Evolutionary conservation across 2,797 vertebrate genomes (phyloP).

Genomic region (Sebastes hubbsi): DNA sequence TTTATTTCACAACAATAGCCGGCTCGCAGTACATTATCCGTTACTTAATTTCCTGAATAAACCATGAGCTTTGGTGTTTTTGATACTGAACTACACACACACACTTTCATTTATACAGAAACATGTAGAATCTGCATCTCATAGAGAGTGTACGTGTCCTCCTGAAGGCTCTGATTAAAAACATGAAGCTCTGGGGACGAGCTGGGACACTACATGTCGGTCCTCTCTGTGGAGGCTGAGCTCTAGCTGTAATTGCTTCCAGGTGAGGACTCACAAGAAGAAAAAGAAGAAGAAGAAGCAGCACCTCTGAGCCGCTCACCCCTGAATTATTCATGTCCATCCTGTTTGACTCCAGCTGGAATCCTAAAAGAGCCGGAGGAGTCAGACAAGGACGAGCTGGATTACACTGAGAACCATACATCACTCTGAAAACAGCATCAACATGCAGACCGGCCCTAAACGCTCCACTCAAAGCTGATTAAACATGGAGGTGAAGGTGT

Average conservation of each 20-base stretch:
- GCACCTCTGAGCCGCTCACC: conserved; percentile 24
- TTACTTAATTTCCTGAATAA: neutral
- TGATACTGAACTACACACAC: neutral
- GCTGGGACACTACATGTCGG: conserved; percentile 20
- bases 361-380: conserved; percentile 45
- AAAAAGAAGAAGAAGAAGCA: neutral
- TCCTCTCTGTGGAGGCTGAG: conserved; percentile 21
- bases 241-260: conserved; percentile 38
- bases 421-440: conserved; percentile 21
- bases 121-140: neutral
- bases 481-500: conserved; percentile 19
- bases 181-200: conserved; percentile 19
- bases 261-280: conserved; percentile 21
- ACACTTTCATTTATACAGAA: neutral
- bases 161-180: conserved; percentile 27
- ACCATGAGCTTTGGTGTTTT: neutral
- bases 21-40: too few relatives aligned
- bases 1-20: too few relatives aligned
- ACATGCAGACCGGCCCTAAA: conserved; percentile 24
- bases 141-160: neutral
- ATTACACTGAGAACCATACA: conserved; percentile 32
- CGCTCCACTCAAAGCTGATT: conserved; percentile 30
- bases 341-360: conserved; percentile 55
- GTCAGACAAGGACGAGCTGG: conserved; percentile 49
- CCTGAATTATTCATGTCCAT: conserved; percentile 59